Evolutionary conservation across 2,113 vertebrate genomes (phyloP).

Genomic region (Mirza zaza): DNA sequence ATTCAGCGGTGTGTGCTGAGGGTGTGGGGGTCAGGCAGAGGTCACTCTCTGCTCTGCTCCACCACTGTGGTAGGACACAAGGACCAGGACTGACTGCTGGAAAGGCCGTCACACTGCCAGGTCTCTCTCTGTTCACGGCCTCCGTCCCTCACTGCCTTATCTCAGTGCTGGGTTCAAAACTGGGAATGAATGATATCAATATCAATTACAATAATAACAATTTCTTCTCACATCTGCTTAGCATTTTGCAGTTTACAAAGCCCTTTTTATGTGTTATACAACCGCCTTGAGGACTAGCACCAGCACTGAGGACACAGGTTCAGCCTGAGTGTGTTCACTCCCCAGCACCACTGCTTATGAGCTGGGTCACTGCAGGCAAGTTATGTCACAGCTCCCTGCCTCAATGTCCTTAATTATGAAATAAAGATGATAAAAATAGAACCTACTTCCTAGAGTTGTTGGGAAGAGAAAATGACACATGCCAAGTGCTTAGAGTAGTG

Average conservation of each 20-base stretch:
- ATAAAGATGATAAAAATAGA: background rate
- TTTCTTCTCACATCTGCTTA: background rate
- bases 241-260: background rate
- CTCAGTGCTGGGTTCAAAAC: background rate
- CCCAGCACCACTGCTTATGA: background rate
- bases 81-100: background rate
- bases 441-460: background rate
- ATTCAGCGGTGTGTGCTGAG: background rate
- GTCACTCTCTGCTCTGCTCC: background rate
- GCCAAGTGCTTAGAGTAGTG: background rate
- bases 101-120: background rate
- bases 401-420: background rate
- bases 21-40: background rate
- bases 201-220: background rate
- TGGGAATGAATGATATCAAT: background rate
- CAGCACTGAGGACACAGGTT: background rate
- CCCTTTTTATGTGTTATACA: background rate
- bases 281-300: background rate
- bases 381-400: background rate
- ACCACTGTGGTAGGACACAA: background rate
- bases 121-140: background rate
- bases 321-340: rapidly evolving
- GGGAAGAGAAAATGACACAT: background rate
- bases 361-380: background rate
- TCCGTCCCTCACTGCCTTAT: background rate